Evolutionary conservation across 2,888 invertebrate genomes (phyloP), one percentile per base, ranked within the genome.

Genomic region (Hydriomena furcata): DNA sequence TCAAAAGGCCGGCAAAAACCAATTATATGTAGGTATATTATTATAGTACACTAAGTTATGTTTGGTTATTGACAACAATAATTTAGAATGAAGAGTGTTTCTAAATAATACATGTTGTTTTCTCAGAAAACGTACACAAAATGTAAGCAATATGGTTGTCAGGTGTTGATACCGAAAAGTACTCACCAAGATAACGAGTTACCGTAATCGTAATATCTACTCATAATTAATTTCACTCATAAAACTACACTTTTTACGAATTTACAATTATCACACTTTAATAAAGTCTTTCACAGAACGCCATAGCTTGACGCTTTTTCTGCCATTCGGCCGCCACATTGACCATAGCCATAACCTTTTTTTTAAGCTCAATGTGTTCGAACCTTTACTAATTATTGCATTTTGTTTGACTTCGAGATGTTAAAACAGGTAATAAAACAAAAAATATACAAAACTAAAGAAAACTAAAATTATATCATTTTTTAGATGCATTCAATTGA

Each of bases 151-250:
- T 77, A 86, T 87, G 86, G 84, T 79, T 80, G 84, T 83, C 80
- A 76, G 63, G 64, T 60, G 52, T 58, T 52, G 58, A 67, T 69
- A 72, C 55, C 61, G 61, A 65, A 68, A 52, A 65, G 61, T 69
- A 89, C 91, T 91, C 63, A 91, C 91, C 91, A 91, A 84, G 91
- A 88, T 82, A 91, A 82, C 71, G 84, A 86, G 80, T 84, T 91
- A 79, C 84, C 77, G 81, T 86, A 91, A 83, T 91, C 91, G 84
- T 85, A 91, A 84, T 91, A 91, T 82, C 91, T 86, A 81, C 85
- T 91, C 91, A 91, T 91, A 80, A 79, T 86, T 79, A 75, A 63
- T 77, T 72, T 73, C 75, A 73, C 69, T 76, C 73, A 73, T 53
- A 70, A 72, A 75, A 65, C 64, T 72, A 66, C 73, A 77, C 73